Percentiles rank a stretch among this genome's conserved stretches.
Evolutionary conservation across 2,888 invertebrate species (phyloP).

Genomic region (Sinodicranocentrus sp.): DNA sequence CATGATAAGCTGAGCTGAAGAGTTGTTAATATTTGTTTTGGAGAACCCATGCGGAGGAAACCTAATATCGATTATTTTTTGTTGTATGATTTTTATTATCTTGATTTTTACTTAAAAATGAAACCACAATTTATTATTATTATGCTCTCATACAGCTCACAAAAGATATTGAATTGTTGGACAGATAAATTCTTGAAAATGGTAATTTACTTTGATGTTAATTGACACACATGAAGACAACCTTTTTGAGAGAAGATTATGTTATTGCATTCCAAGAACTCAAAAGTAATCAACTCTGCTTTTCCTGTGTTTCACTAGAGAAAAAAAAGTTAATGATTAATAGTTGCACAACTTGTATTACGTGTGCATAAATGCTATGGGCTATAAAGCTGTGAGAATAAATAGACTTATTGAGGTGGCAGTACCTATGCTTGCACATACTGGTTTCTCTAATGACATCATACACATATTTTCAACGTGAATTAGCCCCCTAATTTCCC

Average conservation of each 20-base stretch:
- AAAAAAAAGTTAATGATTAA: not conserved
- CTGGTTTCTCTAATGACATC: slow-evolving; percentile 28
- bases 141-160: not conserved
- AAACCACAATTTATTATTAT: slow-evolving; percentile 12
- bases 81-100: not conserved
- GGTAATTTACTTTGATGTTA: slow-evolving; percentile 1
- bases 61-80: not conserved
- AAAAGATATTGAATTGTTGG: not conserved
- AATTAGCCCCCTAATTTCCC: slow-evolving; percentile 32
- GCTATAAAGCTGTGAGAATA: not conserved
- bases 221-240: not conserved
- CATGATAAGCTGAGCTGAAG: not conserved
- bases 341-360: not conserved
- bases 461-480: slow-evolving; percentile 27
- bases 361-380: not conserved
- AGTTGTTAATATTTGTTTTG: slow-evolving; percentile 14
- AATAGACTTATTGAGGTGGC: too few relatives aligned
- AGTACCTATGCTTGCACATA: too few relatives aligned
- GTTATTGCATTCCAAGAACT: slow-evolving; percentile 4
- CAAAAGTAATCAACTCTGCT: not conserved
- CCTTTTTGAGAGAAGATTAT: not conserved
- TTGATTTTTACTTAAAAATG: not conserved
- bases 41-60: not conserved
- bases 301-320: not conserved
- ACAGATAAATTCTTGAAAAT: not conserved